Evolutionary conservation across 2,888 invertebrate species (phyloP).

Genomic region (Amiota mariae): DNA sequence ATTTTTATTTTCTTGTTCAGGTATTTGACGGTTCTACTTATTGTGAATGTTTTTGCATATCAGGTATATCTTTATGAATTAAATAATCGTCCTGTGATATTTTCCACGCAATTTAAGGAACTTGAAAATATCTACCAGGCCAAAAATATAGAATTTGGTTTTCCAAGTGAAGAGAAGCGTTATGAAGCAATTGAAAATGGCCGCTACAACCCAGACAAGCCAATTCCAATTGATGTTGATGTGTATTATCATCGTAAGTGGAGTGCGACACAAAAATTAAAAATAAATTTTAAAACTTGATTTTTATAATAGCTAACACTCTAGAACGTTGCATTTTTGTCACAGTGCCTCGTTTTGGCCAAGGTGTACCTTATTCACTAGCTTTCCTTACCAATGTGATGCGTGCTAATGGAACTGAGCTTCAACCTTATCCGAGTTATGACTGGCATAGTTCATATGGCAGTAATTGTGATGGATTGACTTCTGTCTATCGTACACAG

Average conservation of each 20-base stretch:
- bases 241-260: slow-evolving; percentile 55
- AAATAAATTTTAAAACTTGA: background rate
- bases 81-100: slow-evolving; percentile 1
- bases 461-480: slow-evolving; percentile 62
- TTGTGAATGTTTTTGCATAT: too few relatives aligned
- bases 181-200: slow-evolving; percentile 74
- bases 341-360: slow-evolving; percentile 64
- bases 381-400: too few relatives aligned
- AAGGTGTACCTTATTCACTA: slow-evolving; percentile 66
- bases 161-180: slow-evolving; percentile 75
- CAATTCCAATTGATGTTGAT: slow-evolving; percentile 76
- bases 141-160: slow-evolving; percentile 79
- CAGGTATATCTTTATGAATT: too few relatives aligned
- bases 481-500: slow-evolving; percentile 71
- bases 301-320: slow-evolving; percentile 35
- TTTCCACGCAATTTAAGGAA: slow-evolving; percentile 49
- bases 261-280: background rate
- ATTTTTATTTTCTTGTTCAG: too few relatives aligned
- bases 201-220: slow-evolving; percentile 77
- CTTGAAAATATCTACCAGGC: slow-evolving; percentile 76
- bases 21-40: too few relatives aligned
- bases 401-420: slow-evolving; percentile 57
- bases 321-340: slow-evolving; percentile 60
- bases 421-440: slow-evolving; percentile 64
- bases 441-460: slow-evolving; percentile 69